phyloP scores from a whole-genome alignment of 2,888 invertebrate species.

The Limnephilus rhombicus region DNA sequence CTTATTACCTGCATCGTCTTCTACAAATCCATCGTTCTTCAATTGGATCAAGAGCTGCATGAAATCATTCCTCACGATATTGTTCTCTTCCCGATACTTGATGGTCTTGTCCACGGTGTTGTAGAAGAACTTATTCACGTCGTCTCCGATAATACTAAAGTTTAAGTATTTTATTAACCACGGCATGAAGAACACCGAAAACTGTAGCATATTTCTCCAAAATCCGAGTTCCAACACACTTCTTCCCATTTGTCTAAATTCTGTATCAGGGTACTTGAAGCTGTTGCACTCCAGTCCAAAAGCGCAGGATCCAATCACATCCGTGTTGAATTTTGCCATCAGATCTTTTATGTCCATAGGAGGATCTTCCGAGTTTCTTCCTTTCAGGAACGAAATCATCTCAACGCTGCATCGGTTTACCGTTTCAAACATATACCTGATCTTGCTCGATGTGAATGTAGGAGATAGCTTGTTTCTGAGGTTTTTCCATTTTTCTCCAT shows the following conservation, averaged over 20 bases:
- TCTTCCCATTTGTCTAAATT: conserved; percentile 70
- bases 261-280: conserved; percentile 70
- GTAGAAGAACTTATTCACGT: conserved; percentile 74
- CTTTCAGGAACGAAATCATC: conserved; percentile 62
- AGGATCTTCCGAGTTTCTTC: conserved; percentile 53
- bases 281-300: conserved; percentile 75
- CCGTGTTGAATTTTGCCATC: conserved; percentile 73
- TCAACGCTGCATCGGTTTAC: conserved; percentile 34
- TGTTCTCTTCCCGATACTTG: conserved; percentile 73
- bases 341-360: conserved; percentile 72
- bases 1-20: conserved; percentile 21
- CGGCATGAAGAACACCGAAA: conserved; percentile 74
- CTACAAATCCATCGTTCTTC: conserved; percentile 71
- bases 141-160: conserved; percentile 68
- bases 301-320: conserved; percentile 75
- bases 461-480: conserved; percentile 59
- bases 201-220: conserved; percentile 70
- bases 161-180: conserved; percentile 72
- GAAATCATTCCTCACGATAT: conserved; percentile 77
- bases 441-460: conserved; percentile 58
- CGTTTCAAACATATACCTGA: conserved; percentile 57
- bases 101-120: conserved; percentile 74
- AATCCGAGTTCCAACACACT: conserved; percentile 66
- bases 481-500: conserved; percentile 56
- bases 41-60: conserved; percentile 77